Percentiles rank a stretch among this genome's conserved stretches.
Conservation (phyloP, 2,113 vertebrate genomes). For the Passer montanus region DNA sequence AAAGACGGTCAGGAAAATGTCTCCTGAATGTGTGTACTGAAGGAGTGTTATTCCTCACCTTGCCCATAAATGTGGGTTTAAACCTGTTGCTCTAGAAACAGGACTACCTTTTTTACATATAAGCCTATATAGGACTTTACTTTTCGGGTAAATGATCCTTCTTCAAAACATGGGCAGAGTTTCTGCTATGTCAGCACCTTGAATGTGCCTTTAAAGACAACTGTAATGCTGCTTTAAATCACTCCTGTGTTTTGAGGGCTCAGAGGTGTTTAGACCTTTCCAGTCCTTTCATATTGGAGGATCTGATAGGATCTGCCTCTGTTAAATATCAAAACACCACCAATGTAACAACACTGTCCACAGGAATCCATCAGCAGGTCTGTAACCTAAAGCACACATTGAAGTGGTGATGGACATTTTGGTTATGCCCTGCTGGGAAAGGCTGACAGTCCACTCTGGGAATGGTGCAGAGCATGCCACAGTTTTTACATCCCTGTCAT, state of each 20-base stretch:
- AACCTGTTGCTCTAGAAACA: slow-evolving; percentile 20
- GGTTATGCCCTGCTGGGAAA: not conserved
- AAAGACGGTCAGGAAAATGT: not conserved
- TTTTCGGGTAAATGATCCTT: not conserved
- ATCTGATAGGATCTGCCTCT: not conserved
- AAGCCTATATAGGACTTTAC: not conserved
- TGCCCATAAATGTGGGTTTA: slow-evolving; percentile 33
- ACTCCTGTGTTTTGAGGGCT: not conserved
- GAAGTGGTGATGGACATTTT: not conserved
- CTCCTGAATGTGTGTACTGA: slow-evolving; percentile 31
- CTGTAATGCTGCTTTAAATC: not conserved
- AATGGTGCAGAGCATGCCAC: not conserved
- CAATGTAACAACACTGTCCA: not conserved
- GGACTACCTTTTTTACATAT: not conserved
- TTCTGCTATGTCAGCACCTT: not conserved
- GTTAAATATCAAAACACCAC: not conserved
- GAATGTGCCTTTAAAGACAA: not conserved
- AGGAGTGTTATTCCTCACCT: slow-evolving; percentile 34
- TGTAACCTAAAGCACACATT: not conserved
- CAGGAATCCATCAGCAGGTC: not conserved
- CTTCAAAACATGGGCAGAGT: not conserved
- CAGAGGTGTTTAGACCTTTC: not conserved
- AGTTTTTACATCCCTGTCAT: not conserved
- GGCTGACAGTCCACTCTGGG: not conserved
- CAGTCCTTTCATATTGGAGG: not conserved